Base-by-base conservation (phyloP, 1,140 invertebrate species). In the Cotesia vestalis region DNA sequence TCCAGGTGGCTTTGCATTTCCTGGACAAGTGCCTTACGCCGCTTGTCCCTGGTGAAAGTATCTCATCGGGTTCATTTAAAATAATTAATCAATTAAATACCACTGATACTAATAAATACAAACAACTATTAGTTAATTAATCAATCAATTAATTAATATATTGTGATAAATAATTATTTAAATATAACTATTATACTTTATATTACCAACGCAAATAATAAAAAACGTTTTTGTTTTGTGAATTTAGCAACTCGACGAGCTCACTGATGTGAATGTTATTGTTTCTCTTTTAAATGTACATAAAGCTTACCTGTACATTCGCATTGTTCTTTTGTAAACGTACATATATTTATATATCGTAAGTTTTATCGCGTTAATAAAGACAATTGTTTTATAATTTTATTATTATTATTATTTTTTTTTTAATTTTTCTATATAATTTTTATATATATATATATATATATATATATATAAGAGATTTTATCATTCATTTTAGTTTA, bases 1-100 rank as follows among this genome's bases (percentile, higher is more conserved):
- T 80, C 79, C 83, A 0, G 77, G 85, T 74, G 78, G 82, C 20
- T 83, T 79, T 52, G 81, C 84, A n/a, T 85, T 80, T 73, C 82
- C 85, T 0, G 85, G 83, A 35, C 78, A 77, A 38, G 77, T 63
- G 20, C 83, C 84, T 40, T 83, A 81, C 75, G 80, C 82, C 4
- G 71, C 78, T 59, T 67, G 66, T 55, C 66, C 66, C 17, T 67
- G 66, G 66, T 67, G 52, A 67, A 53, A 35, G 27, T 14, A 52
- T 55, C 17, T 14, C 34, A 62, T 36, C 60, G 34, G 12, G 5
- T 55, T 36, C 14, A 35, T 67, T 27, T 20, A 52, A 20, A 38
- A 1, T 36, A 20, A 51, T 20, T 64, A 64, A 12, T 38, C 35
- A 14, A 38, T 46, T 64, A 64, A 40, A 64, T 46, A 46, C 6